Evolutionary conservation across 1,140 invertebrate genomes (phyloP).

Genomic region (Ephestia elutella): DNA sequence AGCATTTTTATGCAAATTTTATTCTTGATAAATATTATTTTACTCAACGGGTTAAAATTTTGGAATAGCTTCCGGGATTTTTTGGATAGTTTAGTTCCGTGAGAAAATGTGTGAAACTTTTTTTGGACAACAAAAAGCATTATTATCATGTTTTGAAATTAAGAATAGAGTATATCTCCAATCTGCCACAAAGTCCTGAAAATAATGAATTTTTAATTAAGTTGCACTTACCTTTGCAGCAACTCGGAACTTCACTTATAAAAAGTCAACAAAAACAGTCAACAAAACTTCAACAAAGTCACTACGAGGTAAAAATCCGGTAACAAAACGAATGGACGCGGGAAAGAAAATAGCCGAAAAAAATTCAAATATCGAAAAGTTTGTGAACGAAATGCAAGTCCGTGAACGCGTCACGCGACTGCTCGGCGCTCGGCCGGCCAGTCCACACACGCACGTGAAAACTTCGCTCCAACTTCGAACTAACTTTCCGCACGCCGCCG

Average conservation of each 20-base stretch:
- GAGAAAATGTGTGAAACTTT: neutral
- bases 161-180: neutral
- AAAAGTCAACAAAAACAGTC: conserved; percentile 48
- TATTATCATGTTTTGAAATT: too few species aligned
- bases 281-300: conserved; percentile 63
- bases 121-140: neutral
- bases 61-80: conserved; percentile 5
- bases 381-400: conserved; percentile 14
- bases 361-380: conserved; percentile 14
- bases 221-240: conserved; percentile 41
- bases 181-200: neutral
- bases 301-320: conserved; percentile 52
- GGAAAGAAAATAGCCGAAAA: conserved; percentile 23
- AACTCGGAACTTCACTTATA: conserved; percentile 24
- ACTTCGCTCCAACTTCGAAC: conserved; percentile 46
- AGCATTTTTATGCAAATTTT: conserved; percentile 8
- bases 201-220: neutral
- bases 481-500: conserved; percentile 50
- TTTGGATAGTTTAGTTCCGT: conserved; percentile 5
- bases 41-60: conserved; percentile 3
- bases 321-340: conserved; percentile 32
- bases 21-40: neutral
- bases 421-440: conserved; percentile 44
- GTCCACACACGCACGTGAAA: conserved; percentile 60
- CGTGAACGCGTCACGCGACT: conserved; percentile 24